Conservation (phyloP, 2,113 vertebrate species). For the Rattus rattus region DNA sequence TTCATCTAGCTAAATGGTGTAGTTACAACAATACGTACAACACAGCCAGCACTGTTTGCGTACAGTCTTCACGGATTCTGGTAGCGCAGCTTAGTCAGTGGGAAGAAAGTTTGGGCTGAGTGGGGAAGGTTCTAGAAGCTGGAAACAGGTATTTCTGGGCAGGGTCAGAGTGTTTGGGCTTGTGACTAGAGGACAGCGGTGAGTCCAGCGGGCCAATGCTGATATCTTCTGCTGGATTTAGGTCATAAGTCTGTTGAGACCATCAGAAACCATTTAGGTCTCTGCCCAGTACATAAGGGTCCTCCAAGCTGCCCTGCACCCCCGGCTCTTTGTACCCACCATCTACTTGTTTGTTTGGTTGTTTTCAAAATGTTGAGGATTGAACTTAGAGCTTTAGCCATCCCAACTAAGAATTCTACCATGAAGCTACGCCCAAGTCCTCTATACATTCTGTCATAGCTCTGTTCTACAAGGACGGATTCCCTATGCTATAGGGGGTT, state of each 20-base stretch:
- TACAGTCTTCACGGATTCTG: background rate
- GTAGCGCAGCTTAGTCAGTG: background rate
- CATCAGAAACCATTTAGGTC: background rate
- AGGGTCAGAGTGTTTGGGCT: background rate
- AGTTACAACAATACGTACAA: slow-evolving; percentile 49
- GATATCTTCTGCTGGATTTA: background rate
- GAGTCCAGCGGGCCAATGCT: background rate
- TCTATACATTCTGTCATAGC: background rate
- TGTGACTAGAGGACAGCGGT: background rate
- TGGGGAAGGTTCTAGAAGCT: background rate
- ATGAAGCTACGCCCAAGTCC: background rate
- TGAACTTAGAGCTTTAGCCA: background rate
- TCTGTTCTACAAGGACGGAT: background rate
- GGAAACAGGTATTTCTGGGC: background rate
- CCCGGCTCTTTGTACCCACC: background rate
- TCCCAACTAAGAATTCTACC: background rate
- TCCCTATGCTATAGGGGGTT: background rate
- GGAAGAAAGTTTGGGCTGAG: background rate
- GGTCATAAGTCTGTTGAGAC: background rate
- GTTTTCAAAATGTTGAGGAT: background rate
- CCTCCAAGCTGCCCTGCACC: background rate
- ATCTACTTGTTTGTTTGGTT: background rate
- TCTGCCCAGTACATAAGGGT: background rate
- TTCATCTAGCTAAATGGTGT: slow-evolving; percentile 66
- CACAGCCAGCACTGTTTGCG: slow-evolving; percentile 1